These are phyloP conservation scores for Andrena marginata DNA, from an alignment of 2,888 invertebrate genomes.

Conservation along the genomic window DNA sequence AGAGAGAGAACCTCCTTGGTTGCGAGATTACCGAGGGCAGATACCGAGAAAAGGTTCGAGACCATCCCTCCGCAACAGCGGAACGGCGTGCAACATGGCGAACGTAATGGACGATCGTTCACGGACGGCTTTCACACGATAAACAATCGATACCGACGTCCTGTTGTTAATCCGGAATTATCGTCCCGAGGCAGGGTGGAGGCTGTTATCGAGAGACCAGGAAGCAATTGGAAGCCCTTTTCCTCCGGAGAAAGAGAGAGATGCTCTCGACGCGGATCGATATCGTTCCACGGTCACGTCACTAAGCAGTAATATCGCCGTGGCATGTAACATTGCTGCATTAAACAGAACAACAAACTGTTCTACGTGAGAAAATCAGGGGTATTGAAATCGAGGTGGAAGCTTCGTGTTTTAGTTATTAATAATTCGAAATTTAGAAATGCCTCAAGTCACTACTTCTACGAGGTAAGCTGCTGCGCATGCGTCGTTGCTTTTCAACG, in stretches of 20 bases:
- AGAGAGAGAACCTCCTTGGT: slow-evolving; percentile 42
- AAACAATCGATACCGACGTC: slow-evolving; percentile 74
- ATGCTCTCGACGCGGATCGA: slow-evolving; percentile 55
- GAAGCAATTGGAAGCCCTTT: slow-evolving; percentile 69
- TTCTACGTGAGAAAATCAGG: too few species aligned
- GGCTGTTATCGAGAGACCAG: slow-evolving; percentile 69
- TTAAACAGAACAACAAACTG: neutral
- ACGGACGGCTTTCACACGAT: slow-evolving; percentile 73
- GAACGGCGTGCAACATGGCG: slow-evolving; percentile 55
- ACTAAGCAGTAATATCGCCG: slow-evolving; percentile 2
- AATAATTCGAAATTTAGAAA: too few species aligned
- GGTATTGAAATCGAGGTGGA: too few species aligned
- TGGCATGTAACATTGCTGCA: neutral
- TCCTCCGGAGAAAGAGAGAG: slow-evolving; percentile 22
- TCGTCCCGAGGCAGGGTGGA: slow-evolving; percentile 63
- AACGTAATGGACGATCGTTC: slow-evolving; percentile 71
- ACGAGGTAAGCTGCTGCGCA: too few species aligned
- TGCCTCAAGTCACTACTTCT: too few species aligned
- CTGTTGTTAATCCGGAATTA: slow-evolving; percentile 72
- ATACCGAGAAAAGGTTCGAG: slow-evolving; percentile 59
- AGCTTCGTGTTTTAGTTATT: too few species aligned
- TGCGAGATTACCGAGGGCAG: slow-evolving; percentile 66
- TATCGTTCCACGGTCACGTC: slow-evolving; percentile 48
- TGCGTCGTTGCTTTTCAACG: too few species aligned
- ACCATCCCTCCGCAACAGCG: slow-evolving; percentile 51